phyloP scores from a whole-genome alignment of 2,113 vertebrate species.

The Vulpes ferrilata region DNA sequence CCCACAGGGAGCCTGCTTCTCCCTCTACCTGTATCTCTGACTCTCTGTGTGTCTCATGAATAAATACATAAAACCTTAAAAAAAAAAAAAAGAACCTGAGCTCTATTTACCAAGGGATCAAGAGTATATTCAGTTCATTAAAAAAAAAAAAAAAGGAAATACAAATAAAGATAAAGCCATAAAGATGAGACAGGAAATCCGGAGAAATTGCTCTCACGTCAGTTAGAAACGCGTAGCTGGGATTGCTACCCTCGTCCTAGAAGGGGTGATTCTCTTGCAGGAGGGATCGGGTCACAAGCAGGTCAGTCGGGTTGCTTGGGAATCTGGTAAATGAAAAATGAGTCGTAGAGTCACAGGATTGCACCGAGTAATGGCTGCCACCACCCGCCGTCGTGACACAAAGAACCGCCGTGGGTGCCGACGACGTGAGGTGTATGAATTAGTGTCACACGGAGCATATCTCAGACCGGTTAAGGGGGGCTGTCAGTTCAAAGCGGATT shows the following conservation, averaged over 20 bases:
- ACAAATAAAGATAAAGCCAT: fast-evolving
- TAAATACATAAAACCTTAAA: too few species aligned
- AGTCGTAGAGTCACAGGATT: fast-evolving
- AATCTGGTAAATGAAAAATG: background rate
- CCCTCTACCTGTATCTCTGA: too few species aligned
- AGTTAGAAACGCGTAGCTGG: fast-evolving
- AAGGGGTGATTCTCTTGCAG: too few species aligned
- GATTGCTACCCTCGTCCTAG: fast-evolving
- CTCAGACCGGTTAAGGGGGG: too few species aligned
- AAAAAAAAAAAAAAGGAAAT: background rate
- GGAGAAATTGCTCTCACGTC: fast-evolving
- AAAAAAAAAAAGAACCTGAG: too few species aligned
- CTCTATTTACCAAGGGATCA: background rate
- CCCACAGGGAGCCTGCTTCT: too few species aligned
- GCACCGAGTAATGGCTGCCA: background rate
- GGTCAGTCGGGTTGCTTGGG: too few species aligned
- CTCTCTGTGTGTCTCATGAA: too few species aligned
- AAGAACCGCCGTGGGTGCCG: background rate
- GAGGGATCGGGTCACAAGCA: background rate
- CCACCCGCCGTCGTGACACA: background rate
- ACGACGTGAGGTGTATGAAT: background rate
- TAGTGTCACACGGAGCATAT: background rate
- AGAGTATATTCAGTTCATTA: background rate
- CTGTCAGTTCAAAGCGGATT: background rate
- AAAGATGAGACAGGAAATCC: background rate